Base-by-base conservation (phyloP, 1,140 invertebrate species). In the Amphibalanus amphitrite region DNA sequence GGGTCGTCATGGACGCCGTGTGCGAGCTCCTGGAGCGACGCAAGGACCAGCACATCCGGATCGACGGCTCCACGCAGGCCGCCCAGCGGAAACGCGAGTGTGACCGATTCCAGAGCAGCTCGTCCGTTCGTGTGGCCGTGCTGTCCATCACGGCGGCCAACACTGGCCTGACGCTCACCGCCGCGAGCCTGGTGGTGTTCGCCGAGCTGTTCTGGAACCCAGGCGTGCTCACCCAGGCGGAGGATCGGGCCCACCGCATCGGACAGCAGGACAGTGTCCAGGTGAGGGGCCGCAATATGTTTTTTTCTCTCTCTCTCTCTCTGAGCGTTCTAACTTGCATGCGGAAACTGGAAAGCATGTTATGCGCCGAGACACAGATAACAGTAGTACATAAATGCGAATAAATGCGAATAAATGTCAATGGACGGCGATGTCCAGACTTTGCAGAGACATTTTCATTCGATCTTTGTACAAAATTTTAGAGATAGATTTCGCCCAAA, bases 191-290 rank as follows among this genome's bases (percentile, higher is more conserved):
- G 8, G 95, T 98, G 23, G 81, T 98, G 0, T 99, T 99, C 84
- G 93, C 95, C 0, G 96, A 99, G 82, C 82, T 98, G 69, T 94
- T 92, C 79, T 99, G 95, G 95, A 99, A 97, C 82, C 96, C 96
- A 28, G 96, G 93, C 75, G 91, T 93, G 83, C 80, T 97, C 70
- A 87, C 86, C 25, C 93, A 96, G 82, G 96, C 95, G 28, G 96
- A 98, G 84, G 91, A 96, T 77, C 84, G 96, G 68, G 95, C 90
- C 28, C 95, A 99, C 80, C 86, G 96, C 69, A 93, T 99, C 72
- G 96, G 96, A 0, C 95, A 97, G 78, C 77, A 84, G 28, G 84
- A 87, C 69, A 82, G 83, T 69, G 93, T 98, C 0, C 77, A 86
- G 6, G 64, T 65, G 64, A 65, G 23, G 20, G 26, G 4, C 10